Conservation (phyloP, 2,797 vertebrate species). For the Chanos chanos region DNA sequence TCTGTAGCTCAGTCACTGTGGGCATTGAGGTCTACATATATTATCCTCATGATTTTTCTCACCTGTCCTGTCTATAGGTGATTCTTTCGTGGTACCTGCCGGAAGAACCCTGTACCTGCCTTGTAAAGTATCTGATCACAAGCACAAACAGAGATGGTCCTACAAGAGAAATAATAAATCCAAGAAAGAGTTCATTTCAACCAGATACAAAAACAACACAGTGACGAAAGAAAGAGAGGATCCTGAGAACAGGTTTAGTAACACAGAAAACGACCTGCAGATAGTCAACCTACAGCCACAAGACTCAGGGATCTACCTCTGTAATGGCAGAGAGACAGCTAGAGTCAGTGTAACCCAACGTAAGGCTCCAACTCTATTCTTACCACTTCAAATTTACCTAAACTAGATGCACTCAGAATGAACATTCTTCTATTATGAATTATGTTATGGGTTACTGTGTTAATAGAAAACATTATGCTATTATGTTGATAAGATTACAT, state of each 20-base stretch:
- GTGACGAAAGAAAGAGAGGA: conserved; percentile 35
- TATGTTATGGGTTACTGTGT: no score
- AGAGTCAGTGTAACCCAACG: conserved; percentile 43
- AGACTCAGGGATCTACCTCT: conserved; percentile 56
- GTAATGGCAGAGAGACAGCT: conserved; percentile 41
- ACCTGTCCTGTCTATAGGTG: conserved; percentile 35
- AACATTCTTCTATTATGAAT: no score
- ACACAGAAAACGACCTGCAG: conserved; percentile 42
- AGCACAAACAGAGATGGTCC: conserved; percentile 49
- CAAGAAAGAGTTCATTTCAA: conserved; percentile 44
- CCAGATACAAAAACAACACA: conserved; percentile 53
- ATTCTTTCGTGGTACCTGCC: conserved; percentile 14
- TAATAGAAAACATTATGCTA: no score
- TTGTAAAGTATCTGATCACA: conserved; percentile 40
- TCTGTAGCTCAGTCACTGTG: no score
- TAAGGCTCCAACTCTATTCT: background rate
- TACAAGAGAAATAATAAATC: background rate
- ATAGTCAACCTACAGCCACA: conserved; percentile 50
- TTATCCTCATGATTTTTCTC: background rate
- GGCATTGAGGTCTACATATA: no score
- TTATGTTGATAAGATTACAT: no score
- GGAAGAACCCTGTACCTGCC: conserved; percentile 60
- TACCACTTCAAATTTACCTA: no score
- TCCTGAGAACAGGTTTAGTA: conserved; percentile 39
- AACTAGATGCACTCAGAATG: no score